A percentile compares a stretch with the other conserved stretches of the same genome.
phyloP scores from a whole-genome alignment of 2,888 invertebrate genomes.

The Andrena fulva region DNA sequence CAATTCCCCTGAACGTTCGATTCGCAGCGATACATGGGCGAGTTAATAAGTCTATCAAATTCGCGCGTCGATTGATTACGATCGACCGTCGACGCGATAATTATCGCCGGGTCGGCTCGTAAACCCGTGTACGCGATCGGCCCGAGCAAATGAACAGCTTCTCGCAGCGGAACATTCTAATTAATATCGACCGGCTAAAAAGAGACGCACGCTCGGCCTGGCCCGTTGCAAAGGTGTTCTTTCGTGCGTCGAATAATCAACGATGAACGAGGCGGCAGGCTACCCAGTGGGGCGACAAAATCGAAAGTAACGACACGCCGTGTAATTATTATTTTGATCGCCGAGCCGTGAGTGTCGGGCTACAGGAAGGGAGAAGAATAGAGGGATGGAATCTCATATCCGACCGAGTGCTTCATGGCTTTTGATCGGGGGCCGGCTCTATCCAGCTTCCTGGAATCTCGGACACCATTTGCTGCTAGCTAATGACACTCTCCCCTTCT shows the following conservation, averaged over 20 bases:
- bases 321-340: conserved; percentile 79
- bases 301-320: conserved; percentile 67
- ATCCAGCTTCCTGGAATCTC: conserved; percentile 70
- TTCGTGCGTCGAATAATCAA: conserved; percentile 59
- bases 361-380: conserved; percentile 24
- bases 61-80: conserved; percentile 1
- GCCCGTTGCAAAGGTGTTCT: conserved; percentile 29
- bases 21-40: not conserved
- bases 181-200: conserved; percentile 62
- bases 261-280: conserved; percentile 41
- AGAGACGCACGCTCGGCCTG: conserved; percentile 33
- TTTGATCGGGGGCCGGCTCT: conserved; percentile 70
- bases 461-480: conserved; percentile 49
- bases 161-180: conserved; percentile 51
- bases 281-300: conserved; percentile 53
- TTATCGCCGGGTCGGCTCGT: conserved; percentile 3
- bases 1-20: not conserved
- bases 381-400: conserved; percentile 58
- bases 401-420: conserved; percentile 64
- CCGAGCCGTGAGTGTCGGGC: conserved; percentile 67
- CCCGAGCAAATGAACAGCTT: conserved; percentile 40
- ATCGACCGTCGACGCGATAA: conserved; percentile 6
- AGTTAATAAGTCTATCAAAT: conserved; percentile 16
- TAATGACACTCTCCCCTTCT: conserved; percentile 51
- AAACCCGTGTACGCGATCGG: not conserved